A percentile compares a stretch with the other conserved stretches of the same genome.
Evolutionary conservation across 2,113 vertebrate genomes (phyloP).

Genomic region (Columba livia): DNA sequence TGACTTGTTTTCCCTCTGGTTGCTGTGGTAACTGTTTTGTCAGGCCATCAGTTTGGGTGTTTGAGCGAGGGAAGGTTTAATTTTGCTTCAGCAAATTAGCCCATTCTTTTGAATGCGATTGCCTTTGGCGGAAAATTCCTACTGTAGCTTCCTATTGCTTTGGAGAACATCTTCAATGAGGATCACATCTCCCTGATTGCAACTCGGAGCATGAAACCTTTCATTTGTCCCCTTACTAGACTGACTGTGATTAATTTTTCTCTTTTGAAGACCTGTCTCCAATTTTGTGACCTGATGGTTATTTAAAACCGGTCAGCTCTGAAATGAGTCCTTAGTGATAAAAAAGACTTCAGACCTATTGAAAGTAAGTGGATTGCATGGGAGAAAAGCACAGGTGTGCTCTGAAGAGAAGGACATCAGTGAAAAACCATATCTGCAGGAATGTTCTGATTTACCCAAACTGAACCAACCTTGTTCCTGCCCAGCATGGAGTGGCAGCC

Average conservation of each 20-base stretch:
- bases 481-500: rapidly evolving
- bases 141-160: not conserved
- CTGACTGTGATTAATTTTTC: not conserved
- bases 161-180: not conserved
- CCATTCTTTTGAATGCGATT: not conserved
- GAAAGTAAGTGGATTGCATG: not conserved
- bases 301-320: not conserved
- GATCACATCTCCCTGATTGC: not conserved
- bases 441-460: not conserved
- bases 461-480: not conserved
- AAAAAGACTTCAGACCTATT: rapidly evolving
- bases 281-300: not conserved
- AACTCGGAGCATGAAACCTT: rapidly evolving
- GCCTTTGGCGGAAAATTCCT: not conserved
- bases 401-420: not conserved
- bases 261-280: not conserved
- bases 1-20: not conserved
- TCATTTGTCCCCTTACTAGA: not conserved
- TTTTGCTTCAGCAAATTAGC: constrained; percentile 1
- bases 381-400: rapidly evolving
- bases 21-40: constrained; percentile 7
- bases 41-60: not conserved
- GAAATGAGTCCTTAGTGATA: rapidly evolving
- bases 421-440: rapidly evolving
- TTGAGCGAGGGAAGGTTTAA: not conserved